Percentiles rank a stretch among this genome's conserved stretches.
phyloP scores from a whole-genome alignment of 2,888 invertebrate genomes.

The Abrostola triplasia region DNA sequence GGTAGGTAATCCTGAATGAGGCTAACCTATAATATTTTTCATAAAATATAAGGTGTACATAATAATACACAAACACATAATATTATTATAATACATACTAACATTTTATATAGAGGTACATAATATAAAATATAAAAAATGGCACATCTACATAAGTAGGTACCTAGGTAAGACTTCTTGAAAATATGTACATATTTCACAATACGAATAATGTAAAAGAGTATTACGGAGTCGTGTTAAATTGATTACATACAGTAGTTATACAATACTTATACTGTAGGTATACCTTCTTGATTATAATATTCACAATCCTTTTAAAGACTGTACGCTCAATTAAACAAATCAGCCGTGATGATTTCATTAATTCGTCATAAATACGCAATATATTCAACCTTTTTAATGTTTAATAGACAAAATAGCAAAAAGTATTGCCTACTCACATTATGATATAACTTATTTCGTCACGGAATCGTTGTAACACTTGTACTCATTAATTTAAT shows the following conservation, averaged over 20 bases:
- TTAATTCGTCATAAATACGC: constrained; percentile 32
- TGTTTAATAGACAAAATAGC: background rate
- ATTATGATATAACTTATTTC: constrained; percentile 11
- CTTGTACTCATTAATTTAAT: background rate
- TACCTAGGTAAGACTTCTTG: no score
- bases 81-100: no score
- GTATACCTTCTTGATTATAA: constrained; percentile 14
- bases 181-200: background rate
- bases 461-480: constrained; percentile 10
- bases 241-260: constrained; percentile 10
- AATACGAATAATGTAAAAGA: background rate
- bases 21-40: no score
- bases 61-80: no score
- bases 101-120: no score
- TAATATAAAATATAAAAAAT: no score
- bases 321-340: constrained; percentile 16
- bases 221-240: background rate
- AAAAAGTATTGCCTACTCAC: background rate
- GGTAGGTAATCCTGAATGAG: no score
- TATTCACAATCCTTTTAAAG: constrained; percentile 28
- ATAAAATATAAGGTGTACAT: no score
- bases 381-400: constrained; percentile 20
- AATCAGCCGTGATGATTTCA: constrained; percentile 30
- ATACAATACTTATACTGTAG: constrained; percentile 25
- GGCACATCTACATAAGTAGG: no score